A percentile compares a stretch with the other conserved stretches of the same genome.
Evolutionary conservation across 2,797 vertebrate genomes (phyloP).

Genomic region (Diplodus puntazzo): DNA sequence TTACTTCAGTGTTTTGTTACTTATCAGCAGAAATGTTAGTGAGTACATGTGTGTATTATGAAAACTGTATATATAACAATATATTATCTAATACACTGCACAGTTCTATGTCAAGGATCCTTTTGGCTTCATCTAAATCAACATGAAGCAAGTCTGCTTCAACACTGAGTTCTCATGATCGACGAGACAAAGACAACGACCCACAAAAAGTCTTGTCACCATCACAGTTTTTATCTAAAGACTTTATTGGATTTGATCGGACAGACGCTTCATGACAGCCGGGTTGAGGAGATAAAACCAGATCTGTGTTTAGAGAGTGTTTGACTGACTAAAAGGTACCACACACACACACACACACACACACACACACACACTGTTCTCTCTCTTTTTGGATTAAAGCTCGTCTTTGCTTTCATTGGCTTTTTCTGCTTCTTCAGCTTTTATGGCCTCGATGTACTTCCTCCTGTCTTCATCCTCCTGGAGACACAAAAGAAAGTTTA

Average conservation of each 20-base stretch:
- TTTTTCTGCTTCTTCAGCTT: constrained; percentile 70
- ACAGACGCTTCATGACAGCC: not conserved
- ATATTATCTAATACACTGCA: not conserved
- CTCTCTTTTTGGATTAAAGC: constrained; percentile 62
- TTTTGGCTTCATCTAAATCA: not conserved
- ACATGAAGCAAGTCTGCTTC: not conserved
- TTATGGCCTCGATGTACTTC: constrained; percentile 68
- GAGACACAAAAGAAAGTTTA: constrained; percentile 43
- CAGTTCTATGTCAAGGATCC: not conserved
- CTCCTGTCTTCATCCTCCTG: constrained; percentile 79
- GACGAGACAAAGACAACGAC: not conserved
- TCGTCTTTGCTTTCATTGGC: constrained; percentile 68
- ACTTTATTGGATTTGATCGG: constrained; percentile 44
- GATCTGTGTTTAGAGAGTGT: constrained; percentile 1
- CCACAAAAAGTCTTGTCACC: not conserved
- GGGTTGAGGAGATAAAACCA: constrained; percentile 29
- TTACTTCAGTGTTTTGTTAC: too few relatives aligned
- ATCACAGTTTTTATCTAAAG: constrained; percentile 4
- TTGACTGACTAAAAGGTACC: not conserved
- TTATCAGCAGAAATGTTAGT: too few relatives aligned
- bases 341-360: constrained; percentile 6
- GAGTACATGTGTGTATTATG: too few relatives aligned
- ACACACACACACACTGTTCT: constrained; percentile 9
- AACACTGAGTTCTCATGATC: not conserved
- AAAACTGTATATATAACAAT: not conserved